These are phyloP conservation scores for Trinectes maculatus DNA, from an alignment of 2,113 vertebrate species.

Conservation along the genomic window DNA sequence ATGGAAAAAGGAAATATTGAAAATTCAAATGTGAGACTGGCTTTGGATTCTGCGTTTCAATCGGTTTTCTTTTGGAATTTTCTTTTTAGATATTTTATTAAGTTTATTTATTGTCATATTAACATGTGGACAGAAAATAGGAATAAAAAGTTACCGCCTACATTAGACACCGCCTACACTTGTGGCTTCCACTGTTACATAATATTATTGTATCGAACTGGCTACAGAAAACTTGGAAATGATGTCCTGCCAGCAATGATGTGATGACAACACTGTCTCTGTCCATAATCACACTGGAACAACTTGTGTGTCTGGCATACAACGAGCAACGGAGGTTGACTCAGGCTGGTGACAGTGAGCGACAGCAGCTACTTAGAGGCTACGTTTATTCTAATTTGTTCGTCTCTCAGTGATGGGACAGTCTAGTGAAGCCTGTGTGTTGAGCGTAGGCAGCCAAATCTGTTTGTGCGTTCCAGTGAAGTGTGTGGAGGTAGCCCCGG, in stretches of 20 bases:
- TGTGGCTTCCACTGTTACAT: too few relatives aligned
- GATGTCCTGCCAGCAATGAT: conserved; percentile 37
- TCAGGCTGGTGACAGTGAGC: conserved; percentile 40
- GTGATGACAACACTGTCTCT: conserved; percentile 34
- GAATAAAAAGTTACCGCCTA: too few relatives aligned
- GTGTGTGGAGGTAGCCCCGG: conserved; percentile 54
- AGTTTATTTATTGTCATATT: too few relatives aligned
- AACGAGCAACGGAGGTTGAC: conserved; percentile 44
- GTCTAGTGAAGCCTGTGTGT: conserved; percentile 29
- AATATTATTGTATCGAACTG: too few relatives aligned
- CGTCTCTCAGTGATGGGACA: conserved; percentile 35
- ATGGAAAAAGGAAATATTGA: too few relatives aligned
- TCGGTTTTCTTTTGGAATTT: too few relatives aligned
- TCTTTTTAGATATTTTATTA: too few relatives aligned
- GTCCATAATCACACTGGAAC: conserved; percentile 60
- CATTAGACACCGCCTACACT: too few relatives aligned
- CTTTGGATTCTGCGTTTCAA: too few relatives aligned
- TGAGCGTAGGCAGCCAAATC: conserved; percentile 44
- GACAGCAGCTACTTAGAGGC: conserved; percentile 54
- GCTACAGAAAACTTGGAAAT: conserved; percentile 42
- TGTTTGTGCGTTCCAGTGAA: conserved; percentile 61
- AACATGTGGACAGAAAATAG: too few relatives aligned
- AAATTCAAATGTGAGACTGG: too few relatives aligned
- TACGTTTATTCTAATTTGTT: conserved; percentile 34
- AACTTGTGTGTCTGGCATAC: conserved; percentile 46